Evolutionary conservation across 2,113 vertebrate species (phyloP), one percentile per base, ranked within the genome.

Genomic region (Peromyscus maniculatus): DNA sequence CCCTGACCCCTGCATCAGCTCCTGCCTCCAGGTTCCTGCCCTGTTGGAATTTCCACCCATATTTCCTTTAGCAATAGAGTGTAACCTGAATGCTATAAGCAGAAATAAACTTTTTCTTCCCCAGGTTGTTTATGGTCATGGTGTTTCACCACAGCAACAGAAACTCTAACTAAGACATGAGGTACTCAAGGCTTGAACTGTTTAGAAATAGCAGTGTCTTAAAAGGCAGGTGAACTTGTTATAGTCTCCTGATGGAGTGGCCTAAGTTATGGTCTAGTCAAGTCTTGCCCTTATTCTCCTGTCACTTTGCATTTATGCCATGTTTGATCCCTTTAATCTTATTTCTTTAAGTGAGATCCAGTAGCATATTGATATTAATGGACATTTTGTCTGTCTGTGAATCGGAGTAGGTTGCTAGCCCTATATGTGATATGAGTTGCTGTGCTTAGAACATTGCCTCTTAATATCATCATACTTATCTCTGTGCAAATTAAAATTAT

Each of bases 211-310:
- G 19, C 3, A 91, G 22, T 2, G 0, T 26, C 71, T 43, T 82
- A 52, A 46, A 49, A n/a, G 22, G 16, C 10, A 77, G 39, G 15
- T 26, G 22, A 36, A 69, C 10, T 22, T 19, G 13, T 17, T 19
- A 7, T 15, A 36, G 19, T n/a, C 46, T 74, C 6, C 46, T 59
- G 3, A 19, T 13, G 15, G 5, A 11, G 11, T 69, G 13, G 33
- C 6, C 7, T 52, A 66, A 78, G 10, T 8, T 64, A 22, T 64
- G 31, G 3, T 31, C 43, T 71, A 2, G 43, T 31, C 28, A 83
- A 4, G 16, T 84, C 39, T 17, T 52, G 1, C 21, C 16, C 0
- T 0, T 84, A 39, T 55, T 43, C 4, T 91, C 4, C 0, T 28
- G 5, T 62, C 11, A 17, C 46, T 5, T 69, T 88, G 55, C 12